Percentiles rank a stretch among this genome's conserved stretches.
These are phyloP conservation scores for Aphis gossypii DNA, from an alignment of 1,140 invertebrate genomes.

Conservation along the genomic window DNA sequence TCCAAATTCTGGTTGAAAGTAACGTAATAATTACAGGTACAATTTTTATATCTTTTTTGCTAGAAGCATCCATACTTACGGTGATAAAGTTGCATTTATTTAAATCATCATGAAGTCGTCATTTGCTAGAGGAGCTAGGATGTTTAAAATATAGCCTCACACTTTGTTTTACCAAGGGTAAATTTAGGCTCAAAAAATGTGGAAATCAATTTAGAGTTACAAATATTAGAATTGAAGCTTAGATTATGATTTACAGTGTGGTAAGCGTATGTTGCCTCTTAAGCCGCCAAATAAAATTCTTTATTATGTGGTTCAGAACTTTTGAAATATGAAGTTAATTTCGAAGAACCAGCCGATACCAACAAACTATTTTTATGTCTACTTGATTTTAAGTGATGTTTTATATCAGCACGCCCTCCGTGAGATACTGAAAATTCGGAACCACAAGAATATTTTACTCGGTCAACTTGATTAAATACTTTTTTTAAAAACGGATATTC, in stretches of 20 bases:
- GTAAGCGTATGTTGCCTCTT: slow-evolving; percentile 60
- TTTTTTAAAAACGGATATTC: neutral
- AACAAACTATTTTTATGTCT: neutral
- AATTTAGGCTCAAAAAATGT: slow-evolving; percentile 60
- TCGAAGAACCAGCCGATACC: neutral
- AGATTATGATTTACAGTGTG: slow-evolving; percentile 59
- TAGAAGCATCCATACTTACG: slow-evolving; percentile 60
- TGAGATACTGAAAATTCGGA: too few relatives aligned
- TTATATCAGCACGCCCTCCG: too few relatives aligned
- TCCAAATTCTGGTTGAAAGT: slow-evolving; percentile 60
- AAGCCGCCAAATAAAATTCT: slow-evolving; percentile 44
- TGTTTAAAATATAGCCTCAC: slow-evolving; percentile 59
- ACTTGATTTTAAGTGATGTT: too few relatives aligned
- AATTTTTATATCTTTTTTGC: slow-evolving; percentile 61
- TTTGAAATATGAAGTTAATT: slow-evolving; percentile 23
- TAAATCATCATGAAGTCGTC: slow-evolving; percentile 59
- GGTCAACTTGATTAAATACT: too few relatives aligned
- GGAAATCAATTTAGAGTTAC: slow-evolving; percentile 59
- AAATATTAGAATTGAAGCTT: slow-evolving; percentile 61
- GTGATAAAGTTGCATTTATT: slow-evolving; percentile 59
- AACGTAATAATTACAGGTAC: slow-evolving; percentile 61
- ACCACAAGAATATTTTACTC: too few relatives aligned
- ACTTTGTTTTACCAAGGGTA: slow-evolving; percentile 58
- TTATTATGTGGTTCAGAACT: neutral
- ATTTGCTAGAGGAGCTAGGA: slow-evolving; percentile 48